Percentiles rank a stretch among this genome's conserved stretches.
phyloP scores from a whole-genome alignment of 2,888 invertebrate species.

The Deladenus siricidicola region DNA sequence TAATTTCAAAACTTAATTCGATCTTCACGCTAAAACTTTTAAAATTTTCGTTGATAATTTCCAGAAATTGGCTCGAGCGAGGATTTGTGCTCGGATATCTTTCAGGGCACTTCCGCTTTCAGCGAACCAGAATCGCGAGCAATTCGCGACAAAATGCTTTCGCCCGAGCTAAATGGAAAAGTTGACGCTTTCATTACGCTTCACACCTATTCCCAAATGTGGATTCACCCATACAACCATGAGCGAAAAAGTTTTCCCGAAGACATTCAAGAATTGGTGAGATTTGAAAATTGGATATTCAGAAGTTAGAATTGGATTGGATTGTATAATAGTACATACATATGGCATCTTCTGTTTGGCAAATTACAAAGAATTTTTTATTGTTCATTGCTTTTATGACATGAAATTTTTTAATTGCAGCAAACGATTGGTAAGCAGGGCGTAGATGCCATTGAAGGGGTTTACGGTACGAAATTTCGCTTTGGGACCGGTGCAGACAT shows the following conservation, averaged over 20 bases:
- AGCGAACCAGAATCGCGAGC: slow-evolving; percentile 45
- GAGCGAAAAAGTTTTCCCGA: slow-evolving; percentile 40
- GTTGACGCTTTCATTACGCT: slow-evolving; percentile 52
- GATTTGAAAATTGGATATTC: background rate
- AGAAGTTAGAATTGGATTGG: no score
- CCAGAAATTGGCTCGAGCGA: slow-evolving; percentile 43
- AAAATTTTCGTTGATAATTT: slow-evolving; percentile 9
- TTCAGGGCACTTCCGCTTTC: slow-evolving; percentile 41
- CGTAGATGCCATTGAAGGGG: slow-evolving; percentile 43
- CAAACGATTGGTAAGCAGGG: slow-evolving; percentile 42
- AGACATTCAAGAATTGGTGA: slow-evolving; percentile 49
- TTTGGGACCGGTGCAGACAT: slow-evolving; percentile 53
- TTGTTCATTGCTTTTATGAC: slow-evolving; percentile 27
- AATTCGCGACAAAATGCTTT: slow-evolving; percentile 45
- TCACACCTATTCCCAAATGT: slow-evolving; percentile 52
- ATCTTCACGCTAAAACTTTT: background rate
- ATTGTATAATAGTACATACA: no score
- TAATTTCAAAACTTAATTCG: background rate
- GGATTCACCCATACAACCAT: slow-evolving; percentile 48
- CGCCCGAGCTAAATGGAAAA: slow-evolving; percentile 41
- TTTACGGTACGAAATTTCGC: slow-evolving; percentile 49
- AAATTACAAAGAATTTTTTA: no score
- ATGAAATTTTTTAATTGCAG: slow-evolving; percentile 33
- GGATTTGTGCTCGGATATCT: slow-evolving; percentile 51
- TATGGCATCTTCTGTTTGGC: no score